These are phyloP conservation scores for Temnothorax nylanderi DNA, from an alignment of 1,140 invertebrate genomes.

Conservation along the genomic window DNA sequence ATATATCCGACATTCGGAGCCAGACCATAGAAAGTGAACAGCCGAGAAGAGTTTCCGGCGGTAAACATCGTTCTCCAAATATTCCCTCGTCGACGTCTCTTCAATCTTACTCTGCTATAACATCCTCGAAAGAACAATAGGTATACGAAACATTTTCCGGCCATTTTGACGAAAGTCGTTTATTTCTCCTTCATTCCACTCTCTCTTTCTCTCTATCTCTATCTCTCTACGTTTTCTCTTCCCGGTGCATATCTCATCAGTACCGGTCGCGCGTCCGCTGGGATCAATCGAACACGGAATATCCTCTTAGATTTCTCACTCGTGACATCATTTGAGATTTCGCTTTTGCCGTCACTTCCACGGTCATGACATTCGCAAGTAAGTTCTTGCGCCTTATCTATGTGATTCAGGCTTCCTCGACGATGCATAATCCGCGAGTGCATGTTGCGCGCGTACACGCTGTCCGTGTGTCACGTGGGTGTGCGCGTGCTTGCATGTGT, in stretches of 20 bases:
- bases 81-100: slow-evolving; percentile 48
- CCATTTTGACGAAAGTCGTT: slow-evolving; percentile 55
- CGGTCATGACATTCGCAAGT: slow-evolving; percentile 53
- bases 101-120: slow-evolving; percentile 35
- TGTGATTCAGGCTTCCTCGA: slow-evolving; percentile 59
- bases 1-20: slow-evolving; percentile 27
- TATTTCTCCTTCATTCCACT: background rate
- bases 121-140: slow-evolving; percentile 58
- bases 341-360: slow-evolving; percentile 55
- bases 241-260: background rate
- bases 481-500: background rate
- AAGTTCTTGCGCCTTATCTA: slow-evolving; percentile 61
- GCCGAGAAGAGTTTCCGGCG: slow-evolving; percentile 51
- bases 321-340: slow-evolving; percentile 40
- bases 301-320: slow-evolving; percentile 44
- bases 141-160: slow-evolving; percentile 33
- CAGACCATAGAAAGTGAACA: slow-evolving; percentile 40
- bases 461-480: background rate
- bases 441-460: slow-evolving; percentile 31
- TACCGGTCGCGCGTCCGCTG: background rate
- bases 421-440: slow-evolving; percentile 60
- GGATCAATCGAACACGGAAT: slow-evolving; percentile 58
- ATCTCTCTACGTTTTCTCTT: background rate
- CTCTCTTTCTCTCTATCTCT: background rate
- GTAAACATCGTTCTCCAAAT: slow-evolving; percentile 62